Base-by-base conservation (phyloP, 2,797 vertebrate genomes). In the Onychomys arenicola region DNA sequence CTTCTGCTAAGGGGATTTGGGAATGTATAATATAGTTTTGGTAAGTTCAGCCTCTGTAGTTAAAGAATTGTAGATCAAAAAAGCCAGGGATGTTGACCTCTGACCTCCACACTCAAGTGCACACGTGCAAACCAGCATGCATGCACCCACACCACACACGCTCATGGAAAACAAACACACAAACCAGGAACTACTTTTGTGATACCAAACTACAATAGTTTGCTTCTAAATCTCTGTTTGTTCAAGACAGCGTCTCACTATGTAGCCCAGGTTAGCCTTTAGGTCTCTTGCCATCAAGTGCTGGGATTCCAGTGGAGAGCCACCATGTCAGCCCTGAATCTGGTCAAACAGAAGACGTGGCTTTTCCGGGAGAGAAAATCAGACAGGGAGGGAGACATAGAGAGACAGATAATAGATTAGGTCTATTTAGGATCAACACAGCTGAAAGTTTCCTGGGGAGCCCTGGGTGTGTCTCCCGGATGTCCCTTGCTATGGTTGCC, bases 221-320 rank as follows among this genome's bases (percentile, higher is more conserved):
- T 77, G 13, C n/a, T 96, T 88, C 12, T 73, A 86, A 78, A 89
- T 96, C 32, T 91, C 73, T 63, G 85, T n/a, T 86, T 69, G 85
- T n/a, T 86, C 52, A 75, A 78, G 73, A 63, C 59, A 55, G 83
- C 32, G 37, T 61, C 87, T 89, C 37, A 61, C 55, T 75, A 34
- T 37, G 32, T n/a, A 77, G 57, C 73, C 32, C 75, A 65, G 88
- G 57, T 16, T 88, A 10, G 29, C 57, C 59, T 77, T 76, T 52
- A 77, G 40, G 40, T 61, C 21, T 34, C 61, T n/a, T 25, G 59
- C 49, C 37, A 73, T 76, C 43, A 78, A 16, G 27, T 65, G 32
- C 57, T 27, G 46, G 32, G 55, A 90, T 90, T 46, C 37, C 12
- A 46, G 57, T 23, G 27, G 21, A 27, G 57, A 32, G 32, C 23